phyloP scores from a whole-genome alignment of 2,113 vertebrate genomes.

The Caranx melampygus region DNA sequence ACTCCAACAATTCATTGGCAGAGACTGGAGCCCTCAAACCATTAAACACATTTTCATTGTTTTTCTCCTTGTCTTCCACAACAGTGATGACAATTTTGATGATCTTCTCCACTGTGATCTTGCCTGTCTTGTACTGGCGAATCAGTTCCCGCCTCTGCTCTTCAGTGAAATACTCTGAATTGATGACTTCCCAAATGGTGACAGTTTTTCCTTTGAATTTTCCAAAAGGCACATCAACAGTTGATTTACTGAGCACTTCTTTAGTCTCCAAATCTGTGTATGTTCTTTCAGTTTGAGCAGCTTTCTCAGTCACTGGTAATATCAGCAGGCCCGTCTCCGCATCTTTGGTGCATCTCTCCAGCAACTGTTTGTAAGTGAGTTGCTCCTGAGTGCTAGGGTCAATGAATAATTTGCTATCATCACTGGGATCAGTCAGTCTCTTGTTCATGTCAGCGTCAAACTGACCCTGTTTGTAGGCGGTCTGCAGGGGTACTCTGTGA shows the following conservation, averaged over 20 bases:
- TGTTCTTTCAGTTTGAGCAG: slow-evolving; percentile 80
- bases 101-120: slow-evolving; percentile 96
- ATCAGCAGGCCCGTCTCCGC: slow-evolving; percentile 88
- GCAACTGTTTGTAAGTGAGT: slow-evolving; percentile 90
- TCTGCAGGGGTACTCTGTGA: slow-evolving; percentile 88
- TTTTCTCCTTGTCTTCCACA: slow-evolving; percentile 91
- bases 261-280: slow-evolving; percentile 91
- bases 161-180: slow-evolving; percentile 92
- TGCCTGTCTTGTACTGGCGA: slow-evolving; percentile 93
- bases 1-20: slow-evolving; percentile 88
- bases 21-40: slow-evolving; percentile 90
- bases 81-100: slow-evolving; percentile 95
- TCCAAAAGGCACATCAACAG: slow-evolving; percentile 88
- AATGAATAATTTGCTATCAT: slow-evolving; percentile 90
- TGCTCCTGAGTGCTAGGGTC: slow-evolving; percentile 94
- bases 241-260: slow-evolving; percentile 90
- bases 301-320: slow-evolving; percentile 89
- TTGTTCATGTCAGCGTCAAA: slow-evolving; percentile 89
- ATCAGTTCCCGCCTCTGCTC: slow-evolving; percentile 92
- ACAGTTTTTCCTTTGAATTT: slow-evolving; percentile 91
- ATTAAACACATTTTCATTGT: slow-evolving; percentile 86
- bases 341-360: slow-evolving; percentile 89
- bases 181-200: slow-evolving; percentile 97
- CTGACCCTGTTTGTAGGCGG: slow-evolving; percentile 89
- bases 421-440: slow-evolving; percentile 83